These are phyloP conservation scores for Sialis fuliginosa DNA, from an alignment of 2,888 invertebrate genomes.

Conservation along the genomic window DNA sequence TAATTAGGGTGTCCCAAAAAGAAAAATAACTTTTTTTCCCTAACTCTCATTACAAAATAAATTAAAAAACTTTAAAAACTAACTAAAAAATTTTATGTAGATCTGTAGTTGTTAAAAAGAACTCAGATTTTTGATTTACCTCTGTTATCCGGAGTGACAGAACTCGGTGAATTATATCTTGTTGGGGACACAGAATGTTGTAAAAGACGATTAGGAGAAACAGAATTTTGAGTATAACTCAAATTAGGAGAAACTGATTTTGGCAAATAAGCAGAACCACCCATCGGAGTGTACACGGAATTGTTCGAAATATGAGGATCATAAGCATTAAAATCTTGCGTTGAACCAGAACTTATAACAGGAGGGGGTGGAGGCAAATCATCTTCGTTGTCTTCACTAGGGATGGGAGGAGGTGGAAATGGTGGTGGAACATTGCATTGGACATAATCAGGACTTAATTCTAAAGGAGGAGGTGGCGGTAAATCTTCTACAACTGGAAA, in stretches of 20 bases:
- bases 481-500: conserved; percentile 29
- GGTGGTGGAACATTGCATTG: conserved; percentile 27
- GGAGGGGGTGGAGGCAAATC: conserved; percentile 70
- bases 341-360: conserved; percentile 64
- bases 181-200: too few species aligned
- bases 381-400: conserved; percentile 31
- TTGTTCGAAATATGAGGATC: not conserved
- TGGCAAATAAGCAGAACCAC: not conserved
- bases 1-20: too few species aligned
- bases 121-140: too few species aligned
- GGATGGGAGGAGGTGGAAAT: conserved; percentile 30
- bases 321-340: not conserved
- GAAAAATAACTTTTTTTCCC: too few species aligned
- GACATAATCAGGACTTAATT: conserved; percentile 28
- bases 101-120: too few species aligned
- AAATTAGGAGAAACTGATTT: not conserved
- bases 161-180: not conserved
- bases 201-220: not conserved
- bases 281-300: conserved; percentile 2
- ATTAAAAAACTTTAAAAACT: too few species aligned
- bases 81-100: too few species aligned
- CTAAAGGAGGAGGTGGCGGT: conserved; percentile 40
- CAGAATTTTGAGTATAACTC: not conserved
- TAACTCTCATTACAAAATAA: too few species aligned
- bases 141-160: not conserved